These are phyloP conservation scores for Tribolium castaneum DNA, from an alignment of 1,140 invertebrate genomes.

Conservation along the genomic window DNA sequence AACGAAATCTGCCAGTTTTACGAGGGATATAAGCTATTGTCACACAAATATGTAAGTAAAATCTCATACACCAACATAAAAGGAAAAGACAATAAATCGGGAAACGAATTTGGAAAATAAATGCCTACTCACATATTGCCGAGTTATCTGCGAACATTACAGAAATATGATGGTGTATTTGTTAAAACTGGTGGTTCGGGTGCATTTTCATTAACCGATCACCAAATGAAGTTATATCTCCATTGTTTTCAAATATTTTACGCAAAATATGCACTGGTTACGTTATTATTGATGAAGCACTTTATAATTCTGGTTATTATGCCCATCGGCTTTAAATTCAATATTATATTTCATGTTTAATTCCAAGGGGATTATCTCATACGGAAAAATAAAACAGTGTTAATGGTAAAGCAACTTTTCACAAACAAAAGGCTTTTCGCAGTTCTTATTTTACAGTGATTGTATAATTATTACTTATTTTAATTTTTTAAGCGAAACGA, in stretches of 20 bases:
- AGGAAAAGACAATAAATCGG: slow-evolving; percentile 43
- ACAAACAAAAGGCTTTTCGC: too few relatives aligned
- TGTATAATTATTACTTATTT: too few relatives aligned
- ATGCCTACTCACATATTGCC: slow-evolving; percentile 60
- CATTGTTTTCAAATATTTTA: not conserved
- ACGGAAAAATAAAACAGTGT: too few relatives aligned
- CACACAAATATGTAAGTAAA: slow-evolving; percentile 41
- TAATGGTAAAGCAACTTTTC: too few relatives aligned
- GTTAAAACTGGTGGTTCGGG: not conserved
- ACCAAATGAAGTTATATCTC: not conserved
- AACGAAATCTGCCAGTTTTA: slow-evolving; percentile 34
- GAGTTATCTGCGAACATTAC: slow-evolving; percentile 60
- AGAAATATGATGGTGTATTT: slow-evolving; percentile 57
- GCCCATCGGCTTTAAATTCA: too few relatives aligned
- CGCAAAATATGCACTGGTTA: not conserved
- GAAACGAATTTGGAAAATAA: slow-evolving; percentile 50
- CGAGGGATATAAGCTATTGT: slow-evolving; percentile 34
- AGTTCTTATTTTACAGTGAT: too few relatives aligned
- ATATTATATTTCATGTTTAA: too few relatives aligned
- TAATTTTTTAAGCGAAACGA: too few relatives aligned
- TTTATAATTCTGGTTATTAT: too few relatives aligned
- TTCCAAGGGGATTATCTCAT: too few relatives aligned
- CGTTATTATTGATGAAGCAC: too few relatives aligned
- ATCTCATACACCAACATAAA: slow-evolving; percentile 39
- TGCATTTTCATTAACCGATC: slow-evolving; percentile 5